Percentiles rank a stretch among this genome's conserved stretches.
These are phyloP conservation scores for Rafetus swinhoei DNA, from an alignment of 2,113 vertebrate genomes.

Conservation along the genomic window DNA sequence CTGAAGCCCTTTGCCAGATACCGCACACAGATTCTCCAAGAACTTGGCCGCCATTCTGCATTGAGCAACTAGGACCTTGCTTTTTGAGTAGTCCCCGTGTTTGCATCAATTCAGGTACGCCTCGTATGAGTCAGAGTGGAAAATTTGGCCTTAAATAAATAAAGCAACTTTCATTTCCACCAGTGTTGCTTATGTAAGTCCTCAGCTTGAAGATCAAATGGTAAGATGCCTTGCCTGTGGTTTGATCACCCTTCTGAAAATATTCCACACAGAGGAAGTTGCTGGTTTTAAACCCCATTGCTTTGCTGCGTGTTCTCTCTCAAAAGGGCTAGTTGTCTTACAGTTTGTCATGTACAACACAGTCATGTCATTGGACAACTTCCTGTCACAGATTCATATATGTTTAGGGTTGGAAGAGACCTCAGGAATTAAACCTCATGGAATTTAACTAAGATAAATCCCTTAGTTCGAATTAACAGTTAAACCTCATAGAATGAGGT, in stretches of 20 bases:
- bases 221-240: background rate
- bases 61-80: fast-evolving
- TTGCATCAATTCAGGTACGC: fast-evolving
- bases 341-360: background rate
- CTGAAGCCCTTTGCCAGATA: too few relatives aligned
- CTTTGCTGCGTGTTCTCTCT: background rate
- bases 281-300: background rate
- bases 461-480: too few relatives aligned
- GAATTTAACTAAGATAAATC: too few relatives aligned
- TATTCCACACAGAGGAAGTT: background rate
- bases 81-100: background rate
- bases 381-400: too few relatives aligned
- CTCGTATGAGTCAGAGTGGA: background rate
- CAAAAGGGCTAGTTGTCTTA: background rate
- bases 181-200: background rate
- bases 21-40: background rate
- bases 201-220: background rate
- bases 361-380: too few relatives aligned
- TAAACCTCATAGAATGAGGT: too few relatives aligned
- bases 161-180: fast-evolving
- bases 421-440: too few relatives aligned
- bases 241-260: too few relatives aligned
- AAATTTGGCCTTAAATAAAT: fast-evolving
- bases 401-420: too few relatives aligned
- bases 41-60: background rate